Conservation (phyloP, 2,888 invertebrate species). For the Globia sparganii region DNA sequence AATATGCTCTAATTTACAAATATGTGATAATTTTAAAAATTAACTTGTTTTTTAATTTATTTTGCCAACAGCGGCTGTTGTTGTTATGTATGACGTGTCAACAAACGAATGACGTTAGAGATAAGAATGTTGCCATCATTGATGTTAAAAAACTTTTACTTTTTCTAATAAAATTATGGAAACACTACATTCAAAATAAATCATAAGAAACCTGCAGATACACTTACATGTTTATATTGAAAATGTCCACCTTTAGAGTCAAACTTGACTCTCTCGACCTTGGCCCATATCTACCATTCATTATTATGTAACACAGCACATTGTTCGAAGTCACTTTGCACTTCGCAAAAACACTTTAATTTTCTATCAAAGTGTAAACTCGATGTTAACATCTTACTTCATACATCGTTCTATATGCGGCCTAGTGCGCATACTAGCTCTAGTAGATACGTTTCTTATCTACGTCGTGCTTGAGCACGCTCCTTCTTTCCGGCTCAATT, state of each 20-base stretch:
- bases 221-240: not conserved
- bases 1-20: not conserved
- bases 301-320: no score
- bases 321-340: no score
- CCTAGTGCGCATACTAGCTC: no score
- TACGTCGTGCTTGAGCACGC: no score
- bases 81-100: conserved; percentile 65
- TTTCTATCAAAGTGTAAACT: no score
- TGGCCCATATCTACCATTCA: not conserved
- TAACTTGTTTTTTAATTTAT: not conserved
- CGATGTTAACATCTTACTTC: no score
- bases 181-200: not conserved
- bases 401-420: no score
- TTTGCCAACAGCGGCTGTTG: conserved; percentile 49
- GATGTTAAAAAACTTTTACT: not conserved
- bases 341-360: not conserved
- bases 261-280: not conserved
- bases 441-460: no score
- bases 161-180: not conserved
- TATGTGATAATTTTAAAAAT: not conserved
- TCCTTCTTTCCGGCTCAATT: no score
- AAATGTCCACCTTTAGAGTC: no score
- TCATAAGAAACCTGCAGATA: not conserved
- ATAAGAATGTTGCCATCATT: conserved; percentile 11
- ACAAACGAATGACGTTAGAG: conserved; percentile 48